phyloP scores from a whole-genome alignment of 2,113 vertebrate species.

The Butorides virescens region DNA sequence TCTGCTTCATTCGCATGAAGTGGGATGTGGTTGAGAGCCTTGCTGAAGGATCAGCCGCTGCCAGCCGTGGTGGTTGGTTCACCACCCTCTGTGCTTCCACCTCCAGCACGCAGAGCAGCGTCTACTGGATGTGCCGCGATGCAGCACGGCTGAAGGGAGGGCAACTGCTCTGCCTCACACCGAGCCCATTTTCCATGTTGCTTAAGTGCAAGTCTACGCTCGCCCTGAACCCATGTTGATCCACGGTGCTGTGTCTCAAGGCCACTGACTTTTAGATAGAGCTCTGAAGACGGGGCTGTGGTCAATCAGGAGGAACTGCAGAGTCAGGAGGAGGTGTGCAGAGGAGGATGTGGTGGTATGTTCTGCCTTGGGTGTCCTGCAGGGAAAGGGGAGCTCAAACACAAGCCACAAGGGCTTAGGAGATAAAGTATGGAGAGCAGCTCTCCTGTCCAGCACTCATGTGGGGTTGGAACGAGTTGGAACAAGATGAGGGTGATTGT shows the following conservation, averaged over 20 bases:
- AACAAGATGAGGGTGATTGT: not conserved
- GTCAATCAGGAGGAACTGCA: not conserved
- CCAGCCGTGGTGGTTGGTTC: not conserved
- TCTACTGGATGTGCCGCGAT: not conserved
- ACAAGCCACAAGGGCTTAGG: not conserved
- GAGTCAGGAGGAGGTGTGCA: not conserved
- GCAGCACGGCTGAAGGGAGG: not conserved
- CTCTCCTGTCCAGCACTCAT: not conserved
- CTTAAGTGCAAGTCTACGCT: rapidly evolving
- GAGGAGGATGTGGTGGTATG: not conserved
- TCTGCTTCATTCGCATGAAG: not conserved
- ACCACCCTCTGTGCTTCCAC: not conserved
- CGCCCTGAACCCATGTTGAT: not conserved
- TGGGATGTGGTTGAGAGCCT: not conserved
- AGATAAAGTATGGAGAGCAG: not conserved
- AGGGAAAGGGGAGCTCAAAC: not conserved
- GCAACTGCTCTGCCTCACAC: not conserved
- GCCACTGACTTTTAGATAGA: too few species aligned
- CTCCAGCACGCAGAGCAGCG: rapidly evolving
- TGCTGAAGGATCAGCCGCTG: not conserved
- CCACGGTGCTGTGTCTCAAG: not conserved
- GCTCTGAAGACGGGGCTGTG: not conserved
- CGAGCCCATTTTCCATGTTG: rapidly evolving
- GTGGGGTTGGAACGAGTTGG: not conserved
- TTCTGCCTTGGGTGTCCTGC: not conserved